phyloP scores from a whole-genome alignment of 1,140 invertebrate species.

The Ips nitidus region DNA sequence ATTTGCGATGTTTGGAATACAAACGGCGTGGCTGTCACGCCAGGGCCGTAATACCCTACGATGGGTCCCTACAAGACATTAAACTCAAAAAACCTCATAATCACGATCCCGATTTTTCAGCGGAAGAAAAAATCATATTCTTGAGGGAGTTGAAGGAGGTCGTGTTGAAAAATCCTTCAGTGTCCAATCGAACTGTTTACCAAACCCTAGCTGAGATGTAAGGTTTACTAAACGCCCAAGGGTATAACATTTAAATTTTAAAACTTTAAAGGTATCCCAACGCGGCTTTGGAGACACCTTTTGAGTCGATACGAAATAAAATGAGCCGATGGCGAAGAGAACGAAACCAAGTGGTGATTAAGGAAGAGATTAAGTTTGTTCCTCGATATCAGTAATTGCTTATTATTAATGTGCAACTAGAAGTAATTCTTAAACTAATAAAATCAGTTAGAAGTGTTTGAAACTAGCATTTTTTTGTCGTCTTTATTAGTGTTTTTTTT shows the following conservation, averaged over 20 bases:
- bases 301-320: slow-evolving; percentile 42
- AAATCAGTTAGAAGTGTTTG: too few relatives aligned
- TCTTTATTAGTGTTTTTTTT: too few relatives aligned
- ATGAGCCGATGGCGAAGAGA: slow-evolving; percentile 45
- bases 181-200: slow-evolving; percentile 43
- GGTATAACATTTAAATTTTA: slow-evolving; percentile 29
- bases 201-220: slow-evolving; percentile 43
- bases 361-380: not conserved
- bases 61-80: slow-evolving; percentile 33
- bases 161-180: slow-evolving; percentile 34
- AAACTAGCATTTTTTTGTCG: too few relatives aligned
- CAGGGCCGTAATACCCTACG: slow-evolving; percentile 41
- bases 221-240: slow-evolving; percentile 28
- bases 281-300: slow-evolving; percentile 18
- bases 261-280: not conserved
- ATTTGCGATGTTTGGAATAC: slow-evolving; percentile 42
- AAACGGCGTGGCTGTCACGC: slow-evolving; percentile 41
- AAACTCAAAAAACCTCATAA: slow-evolving; percentile 43
- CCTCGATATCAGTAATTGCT: not conserved
- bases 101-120: slow-evolving; percentile 42
- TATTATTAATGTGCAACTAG: not conserved
- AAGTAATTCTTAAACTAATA: too few relatives aligned
- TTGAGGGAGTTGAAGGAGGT: slow-evolving; percentile 38
- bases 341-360: not conserved
- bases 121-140: slow-evolving; percentile 41